Evolutionary conservation across 2,113 vertebrate genomes (phyloP).

Genomic region (Gulo gulo): DNA sequence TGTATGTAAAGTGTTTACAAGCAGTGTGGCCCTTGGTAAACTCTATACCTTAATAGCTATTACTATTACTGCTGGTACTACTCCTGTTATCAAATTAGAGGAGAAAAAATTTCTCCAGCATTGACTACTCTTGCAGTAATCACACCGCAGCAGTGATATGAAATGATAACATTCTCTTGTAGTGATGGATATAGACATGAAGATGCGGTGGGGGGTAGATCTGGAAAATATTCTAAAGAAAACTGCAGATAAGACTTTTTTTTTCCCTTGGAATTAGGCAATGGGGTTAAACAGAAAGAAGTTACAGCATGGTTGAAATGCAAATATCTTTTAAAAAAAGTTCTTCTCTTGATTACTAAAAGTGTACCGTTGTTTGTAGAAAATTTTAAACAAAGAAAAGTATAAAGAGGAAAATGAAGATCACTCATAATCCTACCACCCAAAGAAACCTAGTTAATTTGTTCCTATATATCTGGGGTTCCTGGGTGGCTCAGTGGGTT

Average conservation of each 20-base stretch:
- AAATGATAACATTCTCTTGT: neutral
- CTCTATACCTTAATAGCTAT: neutral
- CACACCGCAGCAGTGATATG: neutral
- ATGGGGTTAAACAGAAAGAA: neutral
- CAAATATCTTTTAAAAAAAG: neutral
- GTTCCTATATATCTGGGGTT: neutral
- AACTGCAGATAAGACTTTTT: neutral
- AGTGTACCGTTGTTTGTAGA: neutral
- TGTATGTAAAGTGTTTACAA: neutral
- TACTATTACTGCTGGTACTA: neutral
- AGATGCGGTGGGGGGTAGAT: neutral
- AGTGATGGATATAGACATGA: neutral
- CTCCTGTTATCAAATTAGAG: neutral
- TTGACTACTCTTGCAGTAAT: neutral
- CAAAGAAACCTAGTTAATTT: neutral
- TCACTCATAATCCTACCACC: neutral
- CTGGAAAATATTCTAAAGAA: slow-evolving; percentile 1
- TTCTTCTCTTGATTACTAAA: slow-evolving; percentile 13
- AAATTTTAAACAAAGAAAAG: neutral
- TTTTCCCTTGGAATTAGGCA: neutral
- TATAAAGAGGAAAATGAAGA: neutral
- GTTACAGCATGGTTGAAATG: neutral
- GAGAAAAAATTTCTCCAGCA: neutral
- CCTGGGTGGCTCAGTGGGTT: too few relatives aligned
- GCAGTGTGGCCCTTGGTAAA: neutral